Conservation (phyloP, 1,140 invertebrate species). For the Tetranychus urticae region DNA sequence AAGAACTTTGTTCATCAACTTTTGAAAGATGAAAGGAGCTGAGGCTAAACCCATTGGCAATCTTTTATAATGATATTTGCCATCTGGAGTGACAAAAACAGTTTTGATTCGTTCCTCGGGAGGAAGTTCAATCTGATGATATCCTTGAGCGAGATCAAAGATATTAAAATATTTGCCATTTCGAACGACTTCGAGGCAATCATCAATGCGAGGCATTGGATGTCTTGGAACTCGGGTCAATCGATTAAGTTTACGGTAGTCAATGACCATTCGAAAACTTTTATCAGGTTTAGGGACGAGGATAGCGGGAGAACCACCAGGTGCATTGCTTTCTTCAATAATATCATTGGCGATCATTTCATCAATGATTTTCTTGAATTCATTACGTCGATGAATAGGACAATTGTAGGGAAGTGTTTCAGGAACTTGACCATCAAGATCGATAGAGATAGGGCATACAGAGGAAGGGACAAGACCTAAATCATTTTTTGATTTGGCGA, state of each 20-base stretch:
- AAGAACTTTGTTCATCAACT: background rate
- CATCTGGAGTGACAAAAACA: conserved; percentile 16
- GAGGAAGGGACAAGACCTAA: background rate
- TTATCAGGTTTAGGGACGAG: background rate
- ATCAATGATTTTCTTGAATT: background rate
- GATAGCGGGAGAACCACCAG: background rate
- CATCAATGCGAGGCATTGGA: conserved; percentile 26
- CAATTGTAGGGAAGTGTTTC: background rate
- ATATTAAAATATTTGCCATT: conserved; percentile 20
- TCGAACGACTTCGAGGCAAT: conserved; percentile 17
- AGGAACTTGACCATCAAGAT: background rate
- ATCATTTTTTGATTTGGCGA: background rate
- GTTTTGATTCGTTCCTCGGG: conserved; percentile 20
- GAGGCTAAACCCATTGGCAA: background rate
- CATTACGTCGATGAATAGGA: background rate
- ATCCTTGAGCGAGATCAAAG: conserved; percentile 25
- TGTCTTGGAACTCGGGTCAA: conserved; percentile 22
- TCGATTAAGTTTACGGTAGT: conserved; percentile 25
- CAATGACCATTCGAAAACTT: conserved; percentile 12
- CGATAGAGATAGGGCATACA: background rate
- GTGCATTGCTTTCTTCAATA: background rate
- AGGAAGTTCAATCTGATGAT: conserved; percentile 20
- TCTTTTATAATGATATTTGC: background rate
- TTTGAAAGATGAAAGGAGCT: background rate
- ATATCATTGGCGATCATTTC: background rate